These are phyloP conservation scores for Bufo gargarizans DNA, from an alignment of 2,113 vertebrate genomes.

Conservation along the genomic window DNA sequence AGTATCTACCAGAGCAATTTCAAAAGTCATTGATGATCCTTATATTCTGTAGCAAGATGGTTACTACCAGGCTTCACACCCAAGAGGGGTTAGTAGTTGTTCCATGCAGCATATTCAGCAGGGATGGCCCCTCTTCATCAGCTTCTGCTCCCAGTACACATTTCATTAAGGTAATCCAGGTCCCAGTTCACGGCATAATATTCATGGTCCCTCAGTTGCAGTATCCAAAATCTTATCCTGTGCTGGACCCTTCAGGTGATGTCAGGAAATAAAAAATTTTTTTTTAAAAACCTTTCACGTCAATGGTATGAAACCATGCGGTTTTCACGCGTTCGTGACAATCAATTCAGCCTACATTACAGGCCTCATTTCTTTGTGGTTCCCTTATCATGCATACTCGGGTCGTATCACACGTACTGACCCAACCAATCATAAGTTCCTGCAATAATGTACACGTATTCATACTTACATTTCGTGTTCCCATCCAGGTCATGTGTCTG, in stretches of 20 bases:
- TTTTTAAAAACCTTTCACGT: no score
- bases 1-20: conserved; percentile 41
- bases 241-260: not conserved
- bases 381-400: no score
- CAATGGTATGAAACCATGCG: no score
- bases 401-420: no score
- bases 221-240: not conserved
- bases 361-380: no score
- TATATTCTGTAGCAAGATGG: conserved; percentile 51
- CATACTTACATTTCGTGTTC: no score
- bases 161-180: not conserved
- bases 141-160: not conserved
- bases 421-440: no score
- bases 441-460: no score
- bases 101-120: not conserved
- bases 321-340: no score
- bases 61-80: conserved; percentile 18
- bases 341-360: no score
- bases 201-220: not conserved
- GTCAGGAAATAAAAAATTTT: not conserved
- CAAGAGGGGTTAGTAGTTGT: not conserved
- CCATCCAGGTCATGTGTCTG: no score
- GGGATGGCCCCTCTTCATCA: not conserved
- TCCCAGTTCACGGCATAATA: not conserved
- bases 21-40: not conserved